Conservation (phyloP, 2,113 vertebrate genomes). For the Amazona vittata region DNA sequence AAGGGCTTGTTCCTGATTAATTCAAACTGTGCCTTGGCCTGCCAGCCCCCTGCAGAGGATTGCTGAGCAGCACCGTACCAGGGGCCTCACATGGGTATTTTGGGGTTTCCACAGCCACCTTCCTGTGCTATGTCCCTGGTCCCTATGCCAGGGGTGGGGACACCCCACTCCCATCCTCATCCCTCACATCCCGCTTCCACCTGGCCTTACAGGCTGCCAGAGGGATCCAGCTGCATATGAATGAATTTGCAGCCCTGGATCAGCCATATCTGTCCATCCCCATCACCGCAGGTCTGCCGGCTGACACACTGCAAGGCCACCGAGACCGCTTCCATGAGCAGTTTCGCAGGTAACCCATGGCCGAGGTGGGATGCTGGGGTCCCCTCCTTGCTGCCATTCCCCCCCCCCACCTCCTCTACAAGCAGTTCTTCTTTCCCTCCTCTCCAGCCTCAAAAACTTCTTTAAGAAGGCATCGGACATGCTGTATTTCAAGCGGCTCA, state of each 20-base stretch:
- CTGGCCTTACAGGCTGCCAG: neutral
- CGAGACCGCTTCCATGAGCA: slow-evolving; percentile 95
- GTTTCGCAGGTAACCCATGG: slow-evolving; percentile 85
- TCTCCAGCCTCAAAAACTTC: slow-evolving; percentile 89
- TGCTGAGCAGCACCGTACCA: accelerated
- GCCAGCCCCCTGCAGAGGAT: neutral
- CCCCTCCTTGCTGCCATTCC: neutral
- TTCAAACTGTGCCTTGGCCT: neutral
- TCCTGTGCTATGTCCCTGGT: accelerated
- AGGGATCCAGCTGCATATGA: accelerated
- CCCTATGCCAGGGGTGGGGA: neutral
- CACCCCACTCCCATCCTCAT: neutral
- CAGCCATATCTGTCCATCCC: neutral
- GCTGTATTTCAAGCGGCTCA: slow-evolving; percentile 96
- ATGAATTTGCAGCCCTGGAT: neutral
- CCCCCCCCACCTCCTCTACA: neutral
- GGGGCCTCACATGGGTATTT: accelerated
- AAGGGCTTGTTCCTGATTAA: neutral
- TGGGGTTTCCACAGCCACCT: neutral
- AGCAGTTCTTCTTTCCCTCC: neutral
- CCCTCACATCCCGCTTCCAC: accelerated
- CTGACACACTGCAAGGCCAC: slow-evolving; percentile 94
- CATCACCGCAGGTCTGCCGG: slow-evolving; percentile 82
- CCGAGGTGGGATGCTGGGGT: accelerated
- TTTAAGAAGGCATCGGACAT: slow-evolving; percentile 94